Evolutionary conservation across 2,888 invertebrate species (phyloP).

Genomic region (Muschampia plurimacula): DNA sequence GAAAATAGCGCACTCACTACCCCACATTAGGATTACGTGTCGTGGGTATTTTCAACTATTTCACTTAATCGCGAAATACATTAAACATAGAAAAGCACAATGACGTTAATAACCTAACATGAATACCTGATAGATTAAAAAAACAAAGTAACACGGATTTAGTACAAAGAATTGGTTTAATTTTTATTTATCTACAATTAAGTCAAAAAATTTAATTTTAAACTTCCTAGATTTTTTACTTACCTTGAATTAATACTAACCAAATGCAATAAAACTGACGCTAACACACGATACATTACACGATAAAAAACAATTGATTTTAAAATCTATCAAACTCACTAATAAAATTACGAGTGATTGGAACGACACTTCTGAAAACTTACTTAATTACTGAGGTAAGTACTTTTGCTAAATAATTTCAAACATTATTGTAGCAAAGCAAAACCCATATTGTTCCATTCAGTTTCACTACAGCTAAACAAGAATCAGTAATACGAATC

Average conservation of each 20-base stretch:
- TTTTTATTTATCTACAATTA: not conserved
- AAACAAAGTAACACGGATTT: no score
- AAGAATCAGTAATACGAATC: slow-evolving; percentile 26
- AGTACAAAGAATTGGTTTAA: not conserved
- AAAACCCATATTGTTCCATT: slow-evolving; percentile 15
- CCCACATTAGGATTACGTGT: no score
- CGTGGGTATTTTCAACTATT: no score
- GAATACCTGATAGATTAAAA: no score
- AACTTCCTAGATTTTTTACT: not conserved
- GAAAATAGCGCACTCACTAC: no score
- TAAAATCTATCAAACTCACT: not conserved
- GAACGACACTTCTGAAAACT: no score
- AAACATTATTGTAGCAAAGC: not conserved
- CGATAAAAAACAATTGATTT: not conserved
- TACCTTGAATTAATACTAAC: not conserved
- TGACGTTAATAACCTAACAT: no score
- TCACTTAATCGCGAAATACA: no score
- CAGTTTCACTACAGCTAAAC: slow-evolving; percentile 23
- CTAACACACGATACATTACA: not conserved
- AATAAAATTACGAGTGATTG: not conserved
- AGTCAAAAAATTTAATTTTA: not conserved
- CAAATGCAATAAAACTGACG: not conserved
- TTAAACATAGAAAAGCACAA: no score
- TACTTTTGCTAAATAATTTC: not conserved
- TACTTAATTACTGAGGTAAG: not conserved